Evolutionary conservation across 1,140 invertebrate genomes (phyloP).

Genomic region (Lysiphlebus fabarum): DNA sequence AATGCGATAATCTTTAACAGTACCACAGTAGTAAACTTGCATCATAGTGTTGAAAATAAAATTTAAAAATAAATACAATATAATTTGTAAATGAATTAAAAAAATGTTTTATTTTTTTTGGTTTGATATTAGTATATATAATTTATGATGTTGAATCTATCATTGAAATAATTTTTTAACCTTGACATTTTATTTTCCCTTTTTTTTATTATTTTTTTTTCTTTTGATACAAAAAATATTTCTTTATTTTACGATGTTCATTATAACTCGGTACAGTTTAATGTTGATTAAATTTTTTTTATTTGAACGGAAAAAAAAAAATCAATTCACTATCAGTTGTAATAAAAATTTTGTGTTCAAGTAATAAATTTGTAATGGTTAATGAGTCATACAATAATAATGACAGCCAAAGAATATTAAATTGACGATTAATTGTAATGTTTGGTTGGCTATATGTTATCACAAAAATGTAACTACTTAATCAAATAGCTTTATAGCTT

Average conservation of each 20-base stretch:
- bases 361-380: constrained; percentile 17
- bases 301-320: neutral
- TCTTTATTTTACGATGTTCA: too few species aligned
- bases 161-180: constrained; percentile 1
- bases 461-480: constrained; percentile 3
- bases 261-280: too few species aligned
- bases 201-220: too few species aligned
- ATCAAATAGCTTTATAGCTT: constrained; percentile 20
- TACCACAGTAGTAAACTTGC: too few species aligned
- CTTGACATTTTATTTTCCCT: too few species aligned
- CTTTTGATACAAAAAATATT: too few species aligned
- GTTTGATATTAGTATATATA: neutral
- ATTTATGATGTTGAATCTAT: neutral
- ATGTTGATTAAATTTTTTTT: too few species aligned
- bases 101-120: too few species aligned
- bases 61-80: too few species aligned
- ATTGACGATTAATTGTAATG: constrained; percentile 5
- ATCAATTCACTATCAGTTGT: constrained; percentile 1
- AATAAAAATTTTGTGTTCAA: neutral
- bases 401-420: constrained; percentile 13
- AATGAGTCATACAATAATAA: constrained; percentile 15
- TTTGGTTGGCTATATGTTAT: neutral
- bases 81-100: too few species aligned
- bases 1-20: constrained; percentile 24
- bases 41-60: neutral